Percentiles rank a stretch among this genome's conserved stretches.
Conservation (phyloP, 2,113 vertebrate species). For the Spea bombifrons region DNA sequence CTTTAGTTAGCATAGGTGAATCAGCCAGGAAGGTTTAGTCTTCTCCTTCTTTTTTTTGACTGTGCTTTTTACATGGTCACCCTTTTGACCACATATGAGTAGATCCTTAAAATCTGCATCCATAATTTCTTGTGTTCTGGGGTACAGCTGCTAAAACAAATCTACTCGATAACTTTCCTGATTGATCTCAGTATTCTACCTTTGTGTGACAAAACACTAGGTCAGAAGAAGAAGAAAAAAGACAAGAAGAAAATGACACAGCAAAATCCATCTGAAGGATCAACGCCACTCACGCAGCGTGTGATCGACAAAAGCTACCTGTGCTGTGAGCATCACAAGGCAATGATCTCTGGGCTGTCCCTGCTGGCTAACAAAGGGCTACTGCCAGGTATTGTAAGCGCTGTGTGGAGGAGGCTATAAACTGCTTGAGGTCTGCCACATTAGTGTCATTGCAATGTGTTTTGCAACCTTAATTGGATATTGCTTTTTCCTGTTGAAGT, state of each 20-base stretch:
- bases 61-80: no score
- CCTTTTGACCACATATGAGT: no score
- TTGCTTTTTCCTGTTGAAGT: no score
- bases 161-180: neutral
- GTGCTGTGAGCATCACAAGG: constrained; percentile 90
- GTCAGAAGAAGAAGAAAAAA: constrained; percentile 83
- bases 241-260: constrained; percentile 70
- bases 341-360: constrained; percentile 86
- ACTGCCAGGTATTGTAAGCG: constrained; percentile 60
- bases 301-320: constrained; percentile 82
- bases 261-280: constrained; percentile 40
- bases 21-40: no score
- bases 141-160: no score
- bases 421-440: no score
- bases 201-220: constrained; percentile 31
- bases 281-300: constrained; percentile 31
- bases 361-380: constrained; percentile 64
- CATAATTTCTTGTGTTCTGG: no score
- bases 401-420: neutral
- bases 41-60: neutral
- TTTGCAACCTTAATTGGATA: no score
- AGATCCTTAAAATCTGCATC: no score
- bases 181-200: neutral
- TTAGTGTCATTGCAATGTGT: no score
- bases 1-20: no score